Evolutionary conservation across 2,888 invertebrate species (phyloP).

Genomic region (Iphiclides podalirius): DNA sequence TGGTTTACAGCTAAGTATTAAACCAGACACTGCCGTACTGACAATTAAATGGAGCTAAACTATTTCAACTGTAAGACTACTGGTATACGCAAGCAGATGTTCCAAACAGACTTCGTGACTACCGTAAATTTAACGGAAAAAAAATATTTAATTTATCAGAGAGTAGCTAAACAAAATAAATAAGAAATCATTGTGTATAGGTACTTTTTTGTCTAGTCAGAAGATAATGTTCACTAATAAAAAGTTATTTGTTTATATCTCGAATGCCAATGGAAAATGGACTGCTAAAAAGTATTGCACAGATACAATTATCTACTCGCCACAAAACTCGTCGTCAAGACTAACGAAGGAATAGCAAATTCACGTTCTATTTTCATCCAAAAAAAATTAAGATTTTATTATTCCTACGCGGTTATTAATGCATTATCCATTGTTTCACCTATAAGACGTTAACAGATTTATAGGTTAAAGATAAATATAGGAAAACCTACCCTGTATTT

Average conservation of each 20-base stretch:
- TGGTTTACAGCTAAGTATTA: too few relatives aligned
- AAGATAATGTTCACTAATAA: neutral
- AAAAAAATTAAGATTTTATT: neutral
- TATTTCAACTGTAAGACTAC: too few relatives aligned
- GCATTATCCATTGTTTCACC: neutral
- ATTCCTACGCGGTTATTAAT: neutral
- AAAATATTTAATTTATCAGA: too few relatives aligned
- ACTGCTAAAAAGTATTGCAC: neutral
- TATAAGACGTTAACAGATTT: neutral
- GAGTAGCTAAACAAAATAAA: too few relatives aligned
- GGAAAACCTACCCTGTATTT: too few relatives aligned
- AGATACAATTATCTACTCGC: constrained; percentile 3
- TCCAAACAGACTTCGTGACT: too few relatives aligned
- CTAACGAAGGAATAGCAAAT: constrained; percentile 4
- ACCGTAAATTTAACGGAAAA: too few relatives aligned
- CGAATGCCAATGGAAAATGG: constrained; percentile 6
- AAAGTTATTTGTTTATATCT: constrained; percentile 6
- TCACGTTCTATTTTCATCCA: neutral
- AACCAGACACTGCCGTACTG: too few relatives aligned
- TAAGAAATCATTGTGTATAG: neutral
- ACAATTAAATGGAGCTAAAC: too few relatives aligned
- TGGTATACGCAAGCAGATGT: too few relatives aligned
- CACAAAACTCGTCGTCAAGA: neutral
- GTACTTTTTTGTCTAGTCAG: neutral
- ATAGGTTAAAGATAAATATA: too few relatives aligned